Evolutionary conservation across 2,113 vertebrate species (phyloP).

Genomic region (Nothoprocta perdicaria): DNA sequence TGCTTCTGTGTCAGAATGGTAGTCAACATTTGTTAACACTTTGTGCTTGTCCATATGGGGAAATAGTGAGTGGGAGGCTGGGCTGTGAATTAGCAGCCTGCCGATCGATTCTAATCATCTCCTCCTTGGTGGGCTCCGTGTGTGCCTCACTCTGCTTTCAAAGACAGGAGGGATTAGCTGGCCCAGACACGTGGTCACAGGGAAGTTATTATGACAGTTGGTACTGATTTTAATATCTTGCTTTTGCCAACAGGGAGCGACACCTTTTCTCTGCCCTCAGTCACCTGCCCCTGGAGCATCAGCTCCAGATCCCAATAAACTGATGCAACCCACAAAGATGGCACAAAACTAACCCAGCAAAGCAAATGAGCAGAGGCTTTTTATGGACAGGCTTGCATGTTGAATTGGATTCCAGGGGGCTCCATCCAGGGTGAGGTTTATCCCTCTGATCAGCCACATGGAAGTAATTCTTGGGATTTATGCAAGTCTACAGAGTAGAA

Average conservation of each 20-base stretch:
- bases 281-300: background rate
- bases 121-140: background rate
- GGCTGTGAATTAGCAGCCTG: background rate
- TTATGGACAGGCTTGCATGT: background rate
- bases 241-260: background rate
- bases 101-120: conserved; percentile 14
- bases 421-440: background rate
- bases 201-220: background rate
- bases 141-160: background rate
- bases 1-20: background rate
- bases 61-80: background rate
- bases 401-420: background rate
- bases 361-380: background rate
- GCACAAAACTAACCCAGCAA: background rate
- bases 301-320: background rate
- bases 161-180: background rate
- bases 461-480: conserved; percentile 40
- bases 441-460: background rate
- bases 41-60: background rate
- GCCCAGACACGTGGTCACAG: background rate
- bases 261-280: background rate
- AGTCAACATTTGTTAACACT: background rate
- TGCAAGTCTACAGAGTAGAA: conserved; percentile 15
- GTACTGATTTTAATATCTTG: background rate
- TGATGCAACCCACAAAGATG: background rate